Base-by-base conservation (phyloP, 2,113 vertebrate genomes). In the Arenaria interpres region DNA sequence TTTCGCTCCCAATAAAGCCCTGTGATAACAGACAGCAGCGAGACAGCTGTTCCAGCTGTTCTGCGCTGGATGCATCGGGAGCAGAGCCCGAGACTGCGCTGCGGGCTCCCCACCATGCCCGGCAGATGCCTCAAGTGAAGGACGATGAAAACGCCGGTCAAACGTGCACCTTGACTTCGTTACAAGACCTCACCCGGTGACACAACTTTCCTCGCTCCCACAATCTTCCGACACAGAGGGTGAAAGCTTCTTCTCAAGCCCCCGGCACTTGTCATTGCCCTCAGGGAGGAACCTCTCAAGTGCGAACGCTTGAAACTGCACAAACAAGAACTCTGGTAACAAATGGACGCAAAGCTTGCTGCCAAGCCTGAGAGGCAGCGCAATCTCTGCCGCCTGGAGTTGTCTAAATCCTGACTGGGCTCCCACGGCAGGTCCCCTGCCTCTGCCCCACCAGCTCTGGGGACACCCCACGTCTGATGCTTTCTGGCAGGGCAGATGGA, bases 391-490 rank as follows among this genome's bases (percentile, higher is more conserved):
- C 0, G 67, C 87, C 93, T 57, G 85, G 96, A 97, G 85, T 56
- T 96, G 88, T 93, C 96, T 85, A 90, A 97, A 92, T 91, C 97
- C 72, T 95, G 92, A 96, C 89, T 88, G 6, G 10, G 83, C 68
- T 89, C 30, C 85, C 5, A 0, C 43, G 59, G 77, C 9, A 8
- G 74, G 91, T 95, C 77, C 66, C 79, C 83, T 79, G 77, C 59
- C 73, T 74, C 35, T 51, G 53, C 60, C 69, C 37, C 86, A 67
- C 66, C 81, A 89, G 85, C 73, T 93, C 72, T 85, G 83, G 82
- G 76, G 89, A 89, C 71, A 41, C 63, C 60, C 60, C 3, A 5
- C 39, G 45, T 90, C 51, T 80, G 79, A 94, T 81, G 80, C 64
- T 28, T 91, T 83, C 78, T 93, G 92, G 90, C 79, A 97, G 78